phyloP scores from a whole-genome alignment of 1,140 invertebrate species.

The Cotesia chilonis region DNA sequence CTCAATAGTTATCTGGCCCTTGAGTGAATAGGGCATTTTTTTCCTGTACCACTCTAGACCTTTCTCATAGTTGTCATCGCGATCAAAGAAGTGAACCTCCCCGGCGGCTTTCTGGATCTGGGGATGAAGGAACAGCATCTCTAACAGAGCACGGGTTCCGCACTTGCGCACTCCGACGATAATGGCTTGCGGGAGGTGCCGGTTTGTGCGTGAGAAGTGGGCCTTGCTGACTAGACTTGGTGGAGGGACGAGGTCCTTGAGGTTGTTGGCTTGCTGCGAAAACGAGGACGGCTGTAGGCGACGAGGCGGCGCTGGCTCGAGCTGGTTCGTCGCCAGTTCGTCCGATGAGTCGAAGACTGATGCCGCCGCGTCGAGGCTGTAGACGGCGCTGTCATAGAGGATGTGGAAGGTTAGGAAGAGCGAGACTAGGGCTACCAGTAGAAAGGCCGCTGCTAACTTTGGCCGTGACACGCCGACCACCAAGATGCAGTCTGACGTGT shows the following conservation, averaged over 20 bases:
- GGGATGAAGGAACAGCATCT: conserved; percentile 94
- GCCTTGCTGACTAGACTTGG: conserved; percentile 57
- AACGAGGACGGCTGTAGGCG: conserved; percentile 14
- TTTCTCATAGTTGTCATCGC: conserved; percentile 87
- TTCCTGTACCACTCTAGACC: conserved; percentile 92
- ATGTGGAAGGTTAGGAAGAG: conserved; percentile 83
- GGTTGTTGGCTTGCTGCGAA: too few relatives aligned
- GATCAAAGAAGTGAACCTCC: conserved; percentile 94
- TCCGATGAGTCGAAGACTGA: conserved; percentile 48
- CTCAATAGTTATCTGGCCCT: conserved; percentile 93
- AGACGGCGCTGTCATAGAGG: conserved; percentile 83
- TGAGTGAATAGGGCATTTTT: conserved; percentile 91
- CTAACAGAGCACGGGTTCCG: conserved; percentile 90
- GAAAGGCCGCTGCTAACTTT: conserved; percentile 79
- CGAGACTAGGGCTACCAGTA: conserved; percentile 78
- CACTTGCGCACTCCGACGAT: conserved; percentile 95
- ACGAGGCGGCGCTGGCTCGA: conserved; percentile 41
- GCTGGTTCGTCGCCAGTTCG: conserved; percentile 45
- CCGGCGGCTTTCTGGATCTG: conserved; percentile 91
- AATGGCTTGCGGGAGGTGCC: conserved; percentile 79
- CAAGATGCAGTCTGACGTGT: conserved; percentile 80
- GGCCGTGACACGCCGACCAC: conserved; percentile 81
- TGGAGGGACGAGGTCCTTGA: conserved; percentile 41
- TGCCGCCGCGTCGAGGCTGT: conserved; percentile 75
- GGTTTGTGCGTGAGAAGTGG: conserved; percentile 60